Conservation (phyloP, 2,888 invertebrate genomes). For the Allolobophora icterica region DNA sequence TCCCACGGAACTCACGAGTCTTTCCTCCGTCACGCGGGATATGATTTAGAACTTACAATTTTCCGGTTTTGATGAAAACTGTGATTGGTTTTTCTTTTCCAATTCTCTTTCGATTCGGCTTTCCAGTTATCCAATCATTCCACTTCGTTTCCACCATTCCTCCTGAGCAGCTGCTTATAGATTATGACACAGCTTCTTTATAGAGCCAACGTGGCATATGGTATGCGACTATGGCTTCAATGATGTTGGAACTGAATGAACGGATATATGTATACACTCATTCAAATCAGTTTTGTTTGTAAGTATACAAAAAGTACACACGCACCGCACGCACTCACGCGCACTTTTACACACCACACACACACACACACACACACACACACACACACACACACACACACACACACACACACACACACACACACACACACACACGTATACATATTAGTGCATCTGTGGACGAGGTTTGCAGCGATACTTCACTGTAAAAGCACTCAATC, state of each 20-base stretch:
- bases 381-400: too few species aligned
- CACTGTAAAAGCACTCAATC: too few species aligned
- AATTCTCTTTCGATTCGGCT: background rate
- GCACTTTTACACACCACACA: too few species aligned
- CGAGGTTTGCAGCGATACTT: too few species aligned
- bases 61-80: background rate
- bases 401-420: too few species aligned
- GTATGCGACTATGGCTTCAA: background rate
- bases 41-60: background rate
- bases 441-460: too few species aligned
- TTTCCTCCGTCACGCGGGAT: background rate
- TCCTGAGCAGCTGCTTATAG: background rate
- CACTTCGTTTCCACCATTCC: background rate
- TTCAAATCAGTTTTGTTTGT: too few species aligned
- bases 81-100: background rate
- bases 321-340: too few species aligned
- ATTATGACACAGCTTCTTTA: background rate
- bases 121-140: background rate
- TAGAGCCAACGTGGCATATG: background rate
- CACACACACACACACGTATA: too few species aligned
- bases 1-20: background rate
- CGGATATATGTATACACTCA: background rate
- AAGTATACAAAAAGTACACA: too few species aligned
- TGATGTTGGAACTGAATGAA: background rate
- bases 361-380: too few species aligned